phyloP scores from a whole-genome alignment of 2,113 vertebrate genomes.

The Tricholaema leucomelas region DNA sequence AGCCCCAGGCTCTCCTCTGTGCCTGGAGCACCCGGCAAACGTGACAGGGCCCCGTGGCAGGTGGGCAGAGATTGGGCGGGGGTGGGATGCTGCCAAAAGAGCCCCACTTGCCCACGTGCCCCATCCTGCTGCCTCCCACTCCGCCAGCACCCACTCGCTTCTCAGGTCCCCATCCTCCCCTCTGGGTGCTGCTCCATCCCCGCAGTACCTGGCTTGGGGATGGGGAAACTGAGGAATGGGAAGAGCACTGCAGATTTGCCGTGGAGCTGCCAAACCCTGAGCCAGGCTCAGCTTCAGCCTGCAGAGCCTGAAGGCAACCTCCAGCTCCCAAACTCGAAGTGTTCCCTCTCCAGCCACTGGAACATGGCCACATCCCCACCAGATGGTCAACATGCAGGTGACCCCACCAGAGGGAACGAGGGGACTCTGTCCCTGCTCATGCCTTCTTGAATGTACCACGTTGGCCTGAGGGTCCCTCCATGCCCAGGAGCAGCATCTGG shows the following conservation, averaged over 20 bases:
- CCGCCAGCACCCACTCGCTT: background rate
- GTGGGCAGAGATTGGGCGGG: background rate
- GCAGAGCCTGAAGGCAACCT: background rate
- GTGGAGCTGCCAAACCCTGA: background rate
- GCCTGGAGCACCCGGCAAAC: background rate
- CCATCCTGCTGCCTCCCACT: background rate
- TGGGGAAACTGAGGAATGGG: background rate
- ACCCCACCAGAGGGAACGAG: rapidly evolving
- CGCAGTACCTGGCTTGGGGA: background rate
- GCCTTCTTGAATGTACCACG: background rate
- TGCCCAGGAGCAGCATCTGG: background rate
- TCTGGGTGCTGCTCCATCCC: background rate
- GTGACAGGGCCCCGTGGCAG: background rate
- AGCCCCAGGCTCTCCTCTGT: rapidly evolving
- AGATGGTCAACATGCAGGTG: rapidly evolving
- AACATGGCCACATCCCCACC: rapidly evolving
- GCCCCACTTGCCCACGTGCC: rapidly evolving
- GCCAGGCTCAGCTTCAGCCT: background rate
- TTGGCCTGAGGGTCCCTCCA: rapidly evolving
- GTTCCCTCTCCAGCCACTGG: background rate
- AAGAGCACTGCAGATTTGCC: rapidly evolving
- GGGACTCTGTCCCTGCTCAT: background rate
- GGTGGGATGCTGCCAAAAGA: background rate
- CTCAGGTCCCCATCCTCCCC: background rate
- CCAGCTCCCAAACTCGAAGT: background rate